Conservation (phyloP, 1,140 invertebrate species). For the Cyrtorhinus lividipennis region DNA sequence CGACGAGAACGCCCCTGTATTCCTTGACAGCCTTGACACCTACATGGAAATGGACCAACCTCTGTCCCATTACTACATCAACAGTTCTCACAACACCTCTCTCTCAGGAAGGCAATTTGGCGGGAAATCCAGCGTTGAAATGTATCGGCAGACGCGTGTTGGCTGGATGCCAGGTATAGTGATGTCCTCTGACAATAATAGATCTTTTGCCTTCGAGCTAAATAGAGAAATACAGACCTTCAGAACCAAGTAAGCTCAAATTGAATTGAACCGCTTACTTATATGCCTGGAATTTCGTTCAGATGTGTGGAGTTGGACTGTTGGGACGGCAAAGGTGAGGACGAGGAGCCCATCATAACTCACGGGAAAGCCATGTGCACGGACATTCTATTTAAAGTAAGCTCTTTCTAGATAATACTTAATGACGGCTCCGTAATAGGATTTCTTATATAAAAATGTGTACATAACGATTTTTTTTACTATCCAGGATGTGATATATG, state of each 20-base stretch:
- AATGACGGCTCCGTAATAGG: too few relatives aligned
- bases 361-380: slow-evolving; percentile 99
- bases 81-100: slow-evolving; percentile 99
- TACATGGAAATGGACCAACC: slow-evolving; percentile 99
- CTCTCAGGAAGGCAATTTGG: slow-evolving; percentile 92
- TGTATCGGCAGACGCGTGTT: slow-evolving; percentile 93
- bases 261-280: too few relatives aligned
- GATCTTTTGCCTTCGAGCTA: too few relatives aligned
- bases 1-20: slow-evolving; percentile 97
- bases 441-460: too few relatives aligned
- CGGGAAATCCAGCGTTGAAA: slow-evolving; percentile 94
- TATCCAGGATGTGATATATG: slow-evolving; percentile 84
- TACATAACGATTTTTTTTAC: too few relatives aligned
- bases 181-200: too few relatives aligned
- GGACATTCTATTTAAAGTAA: slow-evolving; percentile 87
- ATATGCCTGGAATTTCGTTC: too few relatives aligned
- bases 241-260: too few relatives aligned
- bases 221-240: too few relatives aligned
- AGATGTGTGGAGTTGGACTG: slow-evolving; percentile 97
- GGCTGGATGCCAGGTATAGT: slow-evolving; percentile 91
- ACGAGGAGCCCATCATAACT: slow-evolving; percentile 97
- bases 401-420: too few relatives aligned
- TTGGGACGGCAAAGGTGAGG: slow-evolving; percentile 94
- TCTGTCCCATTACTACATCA: slow-evolving; percentile 95
- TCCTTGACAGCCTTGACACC: slow-evolving; percentile 88